These are phyloP conservation scores for Ceyx melanurus DNA, from an alignment of 2,113 vertebrate genomes.

Conservation along the genomic window DNA sequence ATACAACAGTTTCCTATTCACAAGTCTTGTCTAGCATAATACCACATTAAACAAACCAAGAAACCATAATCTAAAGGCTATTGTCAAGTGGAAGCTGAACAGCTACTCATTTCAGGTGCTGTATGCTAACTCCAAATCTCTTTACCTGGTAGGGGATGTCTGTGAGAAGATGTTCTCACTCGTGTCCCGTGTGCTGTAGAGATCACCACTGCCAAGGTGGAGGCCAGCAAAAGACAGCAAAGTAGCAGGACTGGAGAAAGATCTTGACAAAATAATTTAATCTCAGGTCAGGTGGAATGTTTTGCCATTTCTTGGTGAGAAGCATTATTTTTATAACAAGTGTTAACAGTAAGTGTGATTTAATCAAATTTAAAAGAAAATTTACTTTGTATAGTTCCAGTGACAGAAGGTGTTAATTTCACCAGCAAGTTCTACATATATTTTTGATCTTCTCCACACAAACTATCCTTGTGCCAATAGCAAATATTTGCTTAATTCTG, in stretches of 20 bases:
- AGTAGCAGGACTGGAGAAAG: not conserved
- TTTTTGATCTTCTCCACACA: not conserved
- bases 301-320: not conserved
- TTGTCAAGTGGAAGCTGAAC: not conserved
- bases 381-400: not conserved
- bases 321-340: not conserved
- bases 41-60: constrained; percentile 8
- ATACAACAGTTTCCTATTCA: constrained; percentile 20
- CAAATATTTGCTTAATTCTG: not conserved
- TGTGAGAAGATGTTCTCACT: not conserved
- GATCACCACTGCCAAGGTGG: not conserved
- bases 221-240: not conserved
- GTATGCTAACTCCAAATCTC: constrained; percentile 6
- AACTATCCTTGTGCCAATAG: not conserved
- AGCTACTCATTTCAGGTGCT: not conserved
- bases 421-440: not conserved
- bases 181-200: not conserved
- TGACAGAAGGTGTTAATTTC: not conserved
- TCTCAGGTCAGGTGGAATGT: not conserved
- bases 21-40: not conserved
- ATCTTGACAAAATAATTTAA: not conserved
- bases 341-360: not conserved
- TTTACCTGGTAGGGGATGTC: not conserved
- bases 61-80: not conserved
- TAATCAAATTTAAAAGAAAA: not conserved